phyloP scores from a whole-genome alignment of 2,113 vertebrate species.

The Prochilodus magdalenae region DNA sequence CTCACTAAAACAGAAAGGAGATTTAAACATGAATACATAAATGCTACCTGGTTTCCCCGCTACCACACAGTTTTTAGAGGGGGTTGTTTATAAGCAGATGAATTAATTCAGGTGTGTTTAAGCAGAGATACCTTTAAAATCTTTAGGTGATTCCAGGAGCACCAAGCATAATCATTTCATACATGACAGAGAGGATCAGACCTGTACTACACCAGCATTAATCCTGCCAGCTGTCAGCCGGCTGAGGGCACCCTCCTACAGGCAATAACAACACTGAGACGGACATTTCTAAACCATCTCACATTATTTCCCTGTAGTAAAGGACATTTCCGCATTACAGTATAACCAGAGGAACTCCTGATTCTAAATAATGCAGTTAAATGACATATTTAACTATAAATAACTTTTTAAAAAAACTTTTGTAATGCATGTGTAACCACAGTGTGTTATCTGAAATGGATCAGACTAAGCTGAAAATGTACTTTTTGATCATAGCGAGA shows the following conservation, averaged over 20 bases:
- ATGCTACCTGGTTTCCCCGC: no score
- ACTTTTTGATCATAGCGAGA: no score
- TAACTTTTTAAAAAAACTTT: no score
- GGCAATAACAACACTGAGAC: background rate
- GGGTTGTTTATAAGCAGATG: background rate
- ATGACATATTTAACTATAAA: no score
- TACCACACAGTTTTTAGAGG: background rate
- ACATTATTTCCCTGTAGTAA: background rate
- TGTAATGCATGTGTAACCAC: background rate
- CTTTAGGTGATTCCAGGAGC: background rate
- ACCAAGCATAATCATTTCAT: background rate
- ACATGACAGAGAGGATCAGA: background rate
- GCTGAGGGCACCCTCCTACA: background rate
- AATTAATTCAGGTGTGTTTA: background rate
- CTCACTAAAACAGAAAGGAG: no score
- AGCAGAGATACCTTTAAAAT: no score
- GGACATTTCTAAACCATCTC: background rate
- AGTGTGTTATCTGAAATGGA: no score
- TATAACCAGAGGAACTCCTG: background rate
- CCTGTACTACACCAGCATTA: background rate
- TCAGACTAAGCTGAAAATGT: no score
- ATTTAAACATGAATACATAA: no score
- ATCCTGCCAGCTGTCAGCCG: background rate
- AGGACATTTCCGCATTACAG: background rate
- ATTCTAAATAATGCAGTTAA: background rate